A percentile compares a stretch with the other conserved stretches of the same genome.
Conservation (phyloP, 92 coral and sea anemone genomes). For the Porites divaricata region DNA sequence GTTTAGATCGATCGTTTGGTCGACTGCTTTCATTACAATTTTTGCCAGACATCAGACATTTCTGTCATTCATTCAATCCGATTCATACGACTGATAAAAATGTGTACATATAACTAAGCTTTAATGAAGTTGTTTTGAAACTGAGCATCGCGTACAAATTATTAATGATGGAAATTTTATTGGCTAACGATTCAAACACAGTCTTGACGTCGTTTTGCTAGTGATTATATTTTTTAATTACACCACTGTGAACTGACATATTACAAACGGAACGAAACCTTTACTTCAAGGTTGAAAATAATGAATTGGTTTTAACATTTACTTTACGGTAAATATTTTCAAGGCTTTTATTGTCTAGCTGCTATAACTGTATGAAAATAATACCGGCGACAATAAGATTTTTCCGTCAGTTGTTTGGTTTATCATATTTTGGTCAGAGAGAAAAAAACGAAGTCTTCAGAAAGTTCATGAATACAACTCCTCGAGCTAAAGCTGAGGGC, state of each 20-base stretch:
- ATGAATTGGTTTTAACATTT: neutral
- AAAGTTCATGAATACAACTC: constrained; percentile 5
- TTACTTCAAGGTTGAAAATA: neutral
- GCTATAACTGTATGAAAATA: no score
- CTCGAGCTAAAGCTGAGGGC: neutral
- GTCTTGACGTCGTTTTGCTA: neutral
- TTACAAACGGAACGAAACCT: neutral
- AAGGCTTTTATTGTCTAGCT: no score
- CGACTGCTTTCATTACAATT: neutral
- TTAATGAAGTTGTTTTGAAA: neutral
- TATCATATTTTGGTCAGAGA: neutral
- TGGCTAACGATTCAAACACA: neutral
- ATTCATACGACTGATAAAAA: neutral
- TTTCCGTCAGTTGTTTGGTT: neutral
- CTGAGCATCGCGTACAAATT: neutral
- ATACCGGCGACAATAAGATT: no score
- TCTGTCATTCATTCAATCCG: neutral
- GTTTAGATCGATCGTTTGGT: neutral
- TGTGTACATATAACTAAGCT: neutral
- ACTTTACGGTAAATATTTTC: neutral
- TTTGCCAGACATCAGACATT: neutral
- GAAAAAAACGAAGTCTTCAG: neutral
- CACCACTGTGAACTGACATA: neutral
- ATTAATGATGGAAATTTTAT: neutral
- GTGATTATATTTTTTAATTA: constrained; percentile 10